Base-by-base conservation (phyloP, 2,113 vertebrate genomes). In the Trematomus loennbergii region DNA sequence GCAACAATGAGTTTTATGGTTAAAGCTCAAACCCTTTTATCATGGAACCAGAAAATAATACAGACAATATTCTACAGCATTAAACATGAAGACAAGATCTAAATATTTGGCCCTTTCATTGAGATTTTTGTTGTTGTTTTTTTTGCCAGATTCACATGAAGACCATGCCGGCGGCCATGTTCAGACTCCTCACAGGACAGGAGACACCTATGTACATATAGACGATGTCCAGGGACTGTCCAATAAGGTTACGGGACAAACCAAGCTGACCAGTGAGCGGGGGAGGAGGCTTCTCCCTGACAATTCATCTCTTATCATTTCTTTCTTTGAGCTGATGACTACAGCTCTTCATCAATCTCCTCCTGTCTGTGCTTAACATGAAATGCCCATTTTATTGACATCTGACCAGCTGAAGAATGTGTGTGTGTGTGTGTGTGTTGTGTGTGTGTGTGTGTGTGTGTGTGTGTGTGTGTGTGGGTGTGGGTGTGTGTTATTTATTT, bases 101-200 rank as follows among this genome's bases (percentile, higher is more conserved):
- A 13, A 15, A 59, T 17, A 5, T 62, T 50, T 61, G 8, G 36
- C 2, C 29, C 13, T 49, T 36, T 79, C 40, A 62, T 9, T 65
- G 12, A 75, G 18, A 45, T 20, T 29, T 0, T 29, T 29, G 29
- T 29, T 33, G n/a, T 43, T 62, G 1, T 45, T 60, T 16, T 22
- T 4, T 62, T 18, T 81, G 63, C 68, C 94, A 99, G 98, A 99
- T 99, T 64, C 98, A 99, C 92, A 99, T 99, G 98, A 99, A 99
- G 95, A 99, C 98, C 0, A 99, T 99, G 98, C 98, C 98, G 10
- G 98, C 98, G 0, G 98, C 98, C 88, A 99, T 99, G 98, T 99
- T 98, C 95, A 95, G 98, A 92, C 97, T 99, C 29, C 97, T 99
- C n/a, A 99, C 98, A 0, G 98, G 98, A 62, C 98, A 99, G 88